A percentile compares a stretch with the other conserved stretches of the same genome.
Evolutionary conservation across 2,797 vertebrate species (phyloP).

Genomic region (Chromis chromis): DNA sequence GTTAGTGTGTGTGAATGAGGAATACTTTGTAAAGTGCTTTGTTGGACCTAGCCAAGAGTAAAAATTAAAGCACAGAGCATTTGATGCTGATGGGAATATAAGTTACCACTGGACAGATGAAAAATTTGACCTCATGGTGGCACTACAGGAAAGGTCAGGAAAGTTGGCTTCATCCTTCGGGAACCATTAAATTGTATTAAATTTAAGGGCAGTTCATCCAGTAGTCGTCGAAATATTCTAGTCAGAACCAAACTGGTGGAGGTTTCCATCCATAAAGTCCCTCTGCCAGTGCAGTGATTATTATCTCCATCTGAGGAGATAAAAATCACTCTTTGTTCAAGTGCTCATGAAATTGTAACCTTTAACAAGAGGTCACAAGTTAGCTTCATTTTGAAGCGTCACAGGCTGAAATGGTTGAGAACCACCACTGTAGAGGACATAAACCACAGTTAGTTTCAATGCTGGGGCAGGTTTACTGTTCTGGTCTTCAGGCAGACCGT

Average conservation of each 20-base stretch:
- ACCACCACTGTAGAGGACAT: background rate
- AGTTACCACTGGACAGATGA: too few relatives aligned
- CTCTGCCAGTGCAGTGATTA: background rate
- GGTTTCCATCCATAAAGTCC: background rate
- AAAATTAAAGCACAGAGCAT: too few relatives aligned
- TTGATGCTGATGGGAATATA: too few relatives aligned
- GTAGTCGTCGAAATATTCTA: background rate
- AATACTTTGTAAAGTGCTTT: too few relatives aligned
- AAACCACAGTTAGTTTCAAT: background rate
- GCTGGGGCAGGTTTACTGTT: background rate
- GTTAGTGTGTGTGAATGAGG: too few relatives aligned
- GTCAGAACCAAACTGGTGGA: background rate
- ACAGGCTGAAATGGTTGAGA: too few relatives aligned
- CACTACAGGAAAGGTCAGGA: too few relatives aligned
- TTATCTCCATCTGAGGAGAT: background rate
- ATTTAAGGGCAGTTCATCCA: background rate
- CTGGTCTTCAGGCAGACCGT: background rate
- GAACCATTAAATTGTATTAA: background rate
- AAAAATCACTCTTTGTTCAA: background rate
- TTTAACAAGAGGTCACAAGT: background rate
- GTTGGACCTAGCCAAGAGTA: too few relatives aligned
- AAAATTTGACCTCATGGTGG: too few relatives aligned
- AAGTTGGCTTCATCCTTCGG: background rate
- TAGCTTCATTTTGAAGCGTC: background rate
- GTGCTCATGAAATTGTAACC: background rate